Conservation (phyloP, 1,140 invertebrate genomes). For the Philotrypesis tridentata region DNA sequence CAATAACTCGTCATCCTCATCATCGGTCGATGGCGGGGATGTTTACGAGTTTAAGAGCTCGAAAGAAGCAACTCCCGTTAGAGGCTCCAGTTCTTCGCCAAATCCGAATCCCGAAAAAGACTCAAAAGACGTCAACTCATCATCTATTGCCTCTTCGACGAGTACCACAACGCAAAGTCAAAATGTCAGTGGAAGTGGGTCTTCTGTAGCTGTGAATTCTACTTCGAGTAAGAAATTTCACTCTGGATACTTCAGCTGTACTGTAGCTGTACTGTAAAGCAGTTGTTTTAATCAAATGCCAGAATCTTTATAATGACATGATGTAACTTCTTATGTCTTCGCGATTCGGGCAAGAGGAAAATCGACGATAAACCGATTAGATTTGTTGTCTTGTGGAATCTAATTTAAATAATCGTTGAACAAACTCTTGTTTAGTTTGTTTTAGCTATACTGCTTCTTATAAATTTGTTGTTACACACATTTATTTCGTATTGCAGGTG, state of each 20-base stretch:
- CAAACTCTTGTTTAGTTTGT: too few species aligned
- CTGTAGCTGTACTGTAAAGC: too few species aligned
- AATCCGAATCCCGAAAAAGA: slow-evolving; percentile 67
- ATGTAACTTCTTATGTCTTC: not conserved
- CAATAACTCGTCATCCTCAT: slow-evolving; percentile 50
- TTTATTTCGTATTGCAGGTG: not conserved
- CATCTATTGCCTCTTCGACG: not conserved
- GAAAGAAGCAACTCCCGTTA: slow-evolving; percentile 73
- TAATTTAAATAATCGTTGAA: not conserved
- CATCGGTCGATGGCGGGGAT: slow-evolving; percentile 67
- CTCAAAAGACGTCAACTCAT: slow-evolving; percentile 57
- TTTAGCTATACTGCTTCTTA: too few species aligned
- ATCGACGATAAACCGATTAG: not conserved
- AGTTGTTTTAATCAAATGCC: too few species aligned
- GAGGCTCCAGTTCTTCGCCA: slow-evolving; percentile 70
- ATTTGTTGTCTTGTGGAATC: not conserved
- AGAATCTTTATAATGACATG: too few species aligned
- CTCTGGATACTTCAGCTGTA: too few species aligned
- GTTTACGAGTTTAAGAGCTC: slow-evolving; percentile 79
- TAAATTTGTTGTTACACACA: too few species aligned
- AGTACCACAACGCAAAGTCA: not conserved
- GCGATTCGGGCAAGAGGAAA: not conserved
- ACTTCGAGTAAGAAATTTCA: too few species aligned
- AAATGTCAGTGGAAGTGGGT: not conserved
- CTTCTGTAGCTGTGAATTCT: too few species aligned